phyloP scores from a whole-genome alignment of 92 coral and sea anemone species.

The Metridium senile region DNA sequence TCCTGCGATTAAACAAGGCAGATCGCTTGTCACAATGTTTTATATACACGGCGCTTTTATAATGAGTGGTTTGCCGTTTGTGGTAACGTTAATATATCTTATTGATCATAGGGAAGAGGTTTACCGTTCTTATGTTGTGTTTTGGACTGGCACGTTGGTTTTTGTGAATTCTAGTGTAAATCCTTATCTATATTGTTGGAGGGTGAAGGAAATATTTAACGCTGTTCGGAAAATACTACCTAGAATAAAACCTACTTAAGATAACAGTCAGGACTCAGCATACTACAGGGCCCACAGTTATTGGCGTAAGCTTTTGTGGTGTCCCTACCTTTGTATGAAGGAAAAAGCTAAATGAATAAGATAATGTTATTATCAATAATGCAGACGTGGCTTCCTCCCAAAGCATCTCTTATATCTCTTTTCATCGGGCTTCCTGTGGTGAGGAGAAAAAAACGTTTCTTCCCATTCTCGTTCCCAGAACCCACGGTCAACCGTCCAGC shows the following conservation, averaged over 20 bases:
- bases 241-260: background rate
- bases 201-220: conserved; percentile 20
- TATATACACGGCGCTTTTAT: conserved; percentile 8
- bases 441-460: too few species aligned
- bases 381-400: too few species aligned
- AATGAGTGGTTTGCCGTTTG: conserved; percentile 10
- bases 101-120: background rate
- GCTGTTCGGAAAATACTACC: background rate
- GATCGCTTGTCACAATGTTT: conserved; percentile 18
- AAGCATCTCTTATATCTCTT: too few species aligned
- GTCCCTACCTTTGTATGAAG: too few species aligned
- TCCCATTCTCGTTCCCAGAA: too few species aligned
- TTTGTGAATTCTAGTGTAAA: conserved; percentile 34
- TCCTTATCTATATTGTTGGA: conserved; percentile 48
- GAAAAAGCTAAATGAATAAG: too few species aligned
- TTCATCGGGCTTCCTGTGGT: too few species aligned
- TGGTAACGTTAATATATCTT: background rate
- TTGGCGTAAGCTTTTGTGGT: too few species aligned
- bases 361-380: too few species aligned
- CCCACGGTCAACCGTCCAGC: too few species aligned
- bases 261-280: background rate
- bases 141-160: conserved; percentile 20
- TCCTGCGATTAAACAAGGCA: conserved; percentile 10
- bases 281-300: too few species aligned
- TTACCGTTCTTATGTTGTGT: background rate